Percentiles rank a stretch among this genome's conserved stretches.
These are phyloP conservation scores for Streblospio benedicti DNA, from an alignment of 1,140 invertebrate genomes.

Conservation along the genomic window DNA sequence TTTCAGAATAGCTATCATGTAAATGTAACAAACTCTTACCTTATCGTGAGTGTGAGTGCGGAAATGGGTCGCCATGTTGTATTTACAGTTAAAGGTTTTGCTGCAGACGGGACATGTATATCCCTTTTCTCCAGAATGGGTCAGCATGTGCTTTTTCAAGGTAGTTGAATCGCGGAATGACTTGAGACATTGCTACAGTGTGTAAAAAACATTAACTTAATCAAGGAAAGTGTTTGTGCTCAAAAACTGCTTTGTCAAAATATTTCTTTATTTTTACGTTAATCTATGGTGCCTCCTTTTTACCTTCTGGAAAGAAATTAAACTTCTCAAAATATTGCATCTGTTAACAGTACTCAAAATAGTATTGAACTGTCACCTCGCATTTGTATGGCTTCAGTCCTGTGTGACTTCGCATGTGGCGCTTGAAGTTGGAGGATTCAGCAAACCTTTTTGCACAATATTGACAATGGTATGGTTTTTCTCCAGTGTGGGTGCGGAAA, in stretches of 20 bases:
- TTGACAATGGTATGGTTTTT: slow-evolving; percentile 39
- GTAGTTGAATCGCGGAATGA: too few relatives aligned
- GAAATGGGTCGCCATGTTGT: slow-evolving; percentile 26
- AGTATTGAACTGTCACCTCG: slow-evolving; percentile 35
- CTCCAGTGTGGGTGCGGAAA: slow-evolving; percentile 33
- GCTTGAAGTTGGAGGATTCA: slow-evolving; percentile 52
- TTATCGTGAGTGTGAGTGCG: slow-evolving; percentile 29
- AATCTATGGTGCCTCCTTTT: slow-evolving; percentile 22
- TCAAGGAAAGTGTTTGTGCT: too few relatives aligned
- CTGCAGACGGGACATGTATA: slow-evolving; percentile 25
- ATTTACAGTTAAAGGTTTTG: slow-evolving; percentile 22
- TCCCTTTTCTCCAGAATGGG: slow-evolving; percentile 23
- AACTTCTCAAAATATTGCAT: slow-evolving; percentile 17
- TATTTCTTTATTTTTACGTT: slow-evolving; percentile 24
- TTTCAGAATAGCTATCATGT: slow-evolving; percentile 21
- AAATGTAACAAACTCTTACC: slow-evolving; percentile 24
- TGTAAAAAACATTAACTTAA: too few relatives aligned
- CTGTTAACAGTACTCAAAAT: slow-evolving; percentile 25
- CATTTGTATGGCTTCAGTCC: not conserved
- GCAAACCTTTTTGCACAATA: slow-evolving; percentile 46
- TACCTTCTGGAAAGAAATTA: slow-evolving; percentile 9
- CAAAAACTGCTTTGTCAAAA: slow-evolving; percentile 13
- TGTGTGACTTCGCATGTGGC: slow-evolving; percentile 9
- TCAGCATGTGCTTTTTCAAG: slow-evolving; percentile 15
- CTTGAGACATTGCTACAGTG: slow-evolving; percentile 8